Evolutionary conservation across 2,797 vertebrate genomes (phyloP), one percentile per base, ranked within the genome.

Genomic region (Acanthiza pusilla): DNA sequence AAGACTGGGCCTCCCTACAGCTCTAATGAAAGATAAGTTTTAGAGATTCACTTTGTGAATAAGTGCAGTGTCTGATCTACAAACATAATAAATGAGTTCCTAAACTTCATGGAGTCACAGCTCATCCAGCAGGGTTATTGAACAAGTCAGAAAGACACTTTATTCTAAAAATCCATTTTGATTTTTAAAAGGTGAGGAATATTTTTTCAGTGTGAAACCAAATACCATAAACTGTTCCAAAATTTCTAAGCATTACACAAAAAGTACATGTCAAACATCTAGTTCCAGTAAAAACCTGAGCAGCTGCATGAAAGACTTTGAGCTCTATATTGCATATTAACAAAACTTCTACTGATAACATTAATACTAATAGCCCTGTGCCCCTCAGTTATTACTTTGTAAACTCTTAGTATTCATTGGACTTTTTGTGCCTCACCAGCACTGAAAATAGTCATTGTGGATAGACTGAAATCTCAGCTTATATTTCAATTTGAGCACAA

Each of bases 91-190:
- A 97, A 97, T 85, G 95, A 97, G 95, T 97, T 97, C 96, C 96
- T 97, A 94, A 98, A 98, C 92, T 98, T 98, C 97, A 97, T 97
- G 87, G 94, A 97, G 96, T 96, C 74, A 81, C 88, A 95, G 91
- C 86, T 96, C 84, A 93, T 95, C 94, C 95, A 90, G 76, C 89
- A 88, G 61, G 77, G 97, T 97, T 96, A 76, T 91, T 91, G 95
- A 97, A 94, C 91, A 96, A 93, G 40, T 53, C 80, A 93, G 68
- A 77, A 91, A 91, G 90, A 92, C 26, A 11, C 71, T 92, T 91
- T 77, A 88, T 93, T 96, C 93, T 86, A 36, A 62, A 88, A 91
- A 65, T 27, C 8, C 4, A 25, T 73, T 50, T 55, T 66, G 21
- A 48, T 78, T 94, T 94, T 85, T 87, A 57, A 53, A 77, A 73